A percentile compares a stretch with the other conserved stretches of the same genome.
phyloP scores from a whole-genome alignment of 2,113 vertebrate genomes.

The Trichomycterus rosablanca region DNA sequence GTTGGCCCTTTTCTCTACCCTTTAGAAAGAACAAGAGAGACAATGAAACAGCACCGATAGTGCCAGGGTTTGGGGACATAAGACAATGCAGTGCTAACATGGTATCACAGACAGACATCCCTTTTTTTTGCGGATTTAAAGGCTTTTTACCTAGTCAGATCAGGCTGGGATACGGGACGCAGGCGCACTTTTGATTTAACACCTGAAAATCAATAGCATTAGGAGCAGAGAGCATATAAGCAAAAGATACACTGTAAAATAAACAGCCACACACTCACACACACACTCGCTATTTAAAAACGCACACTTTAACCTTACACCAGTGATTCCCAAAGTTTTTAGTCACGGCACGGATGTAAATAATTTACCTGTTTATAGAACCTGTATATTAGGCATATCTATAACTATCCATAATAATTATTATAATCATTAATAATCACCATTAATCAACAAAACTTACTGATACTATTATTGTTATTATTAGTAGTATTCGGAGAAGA shows the following conservation, averaged over 20 bases:
- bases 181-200: slow-evolving; percentile 82
- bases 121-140: slow-evolving; percentile 70
- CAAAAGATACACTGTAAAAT: slow-evolving; percentile 60
- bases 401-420: no score
- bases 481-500: no score
- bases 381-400: no score
- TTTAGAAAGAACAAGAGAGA: slow-evolving; percentile 58
- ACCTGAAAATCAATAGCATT: slow-evolving; percentile 89
- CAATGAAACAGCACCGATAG: slow-evolving; percentile 51
- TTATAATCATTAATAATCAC: no score
- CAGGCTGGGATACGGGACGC: slow-evolving; percentile 79
- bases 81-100: slow-evolving; percentile 44
- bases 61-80: slow-evolving; percentile 35
- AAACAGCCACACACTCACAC: slow-evolving; percentile 33
- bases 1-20: slow-evolving; percentile 51
- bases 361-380: no score
- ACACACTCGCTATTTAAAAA: neutral
- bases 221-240: slow-evolving; percentile 50
- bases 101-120: slow-evolving; percentile 46
- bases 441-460: no score
- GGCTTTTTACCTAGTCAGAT: slow-evolving; percentile 90
- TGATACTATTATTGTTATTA: no score
- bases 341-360: no score
- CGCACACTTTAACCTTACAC: neutral
- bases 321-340: no score